Evolutionary conservation across 2,888 invertebrate genomes (phyloP).

Genomic region (Drosophila niveifrons): DNA sequence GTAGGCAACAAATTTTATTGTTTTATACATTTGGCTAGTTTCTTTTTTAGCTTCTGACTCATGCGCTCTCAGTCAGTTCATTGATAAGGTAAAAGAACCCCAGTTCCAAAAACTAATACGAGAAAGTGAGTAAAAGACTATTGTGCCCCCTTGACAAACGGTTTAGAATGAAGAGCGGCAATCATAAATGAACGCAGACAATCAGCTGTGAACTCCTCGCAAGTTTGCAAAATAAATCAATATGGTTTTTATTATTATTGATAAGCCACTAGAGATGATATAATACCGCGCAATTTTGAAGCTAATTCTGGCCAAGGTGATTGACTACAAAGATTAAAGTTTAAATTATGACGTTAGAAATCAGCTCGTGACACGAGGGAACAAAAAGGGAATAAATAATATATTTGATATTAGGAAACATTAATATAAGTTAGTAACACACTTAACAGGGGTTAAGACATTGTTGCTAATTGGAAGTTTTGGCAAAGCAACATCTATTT

Average conservation of each 20-base stretch:
- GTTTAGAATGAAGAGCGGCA: not conserved
- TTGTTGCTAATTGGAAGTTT: no score
- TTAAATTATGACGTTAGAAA: no score
- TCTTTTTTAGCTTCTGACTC: constrained; percentile 47
- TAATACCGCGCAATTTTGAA: not conserved
- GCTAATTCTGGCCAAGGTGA: no score
- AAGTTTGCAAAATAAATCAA: not conserved
- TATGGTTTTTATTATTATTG: constrained; percentile 3
- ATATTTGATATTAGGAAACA: no score
- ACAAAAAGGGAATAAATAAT: no score
- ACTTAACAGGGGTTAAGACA: no score
- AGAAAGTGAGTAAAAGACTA: not conserved
- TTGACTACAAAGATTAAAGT: no score
- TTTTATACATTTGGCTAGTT: constrained; percentile 1
- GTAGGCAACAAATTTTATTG: constrained; percentile 32
- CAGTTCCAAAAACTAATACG: not conserved
- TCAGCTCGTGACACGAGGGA: no score
- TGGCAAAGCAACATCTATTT: no score
- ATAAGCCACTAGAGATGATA: constrained; percentile 18
- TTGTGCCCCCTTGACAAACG: not conserved
- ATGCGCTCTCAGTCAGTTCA: constrained; percentile 13
- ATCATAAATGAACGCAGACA: constrained; percentile 16
- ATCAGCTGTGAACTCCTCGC: constrained; percentile 7
- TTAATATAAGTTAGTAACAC: no score
- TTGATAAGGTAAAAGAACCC: constrained; percentile 27